phyloP scores from a whole-genome alignment of 2,888 invertebrate genomes.

The Catonia carolina region DNA sequence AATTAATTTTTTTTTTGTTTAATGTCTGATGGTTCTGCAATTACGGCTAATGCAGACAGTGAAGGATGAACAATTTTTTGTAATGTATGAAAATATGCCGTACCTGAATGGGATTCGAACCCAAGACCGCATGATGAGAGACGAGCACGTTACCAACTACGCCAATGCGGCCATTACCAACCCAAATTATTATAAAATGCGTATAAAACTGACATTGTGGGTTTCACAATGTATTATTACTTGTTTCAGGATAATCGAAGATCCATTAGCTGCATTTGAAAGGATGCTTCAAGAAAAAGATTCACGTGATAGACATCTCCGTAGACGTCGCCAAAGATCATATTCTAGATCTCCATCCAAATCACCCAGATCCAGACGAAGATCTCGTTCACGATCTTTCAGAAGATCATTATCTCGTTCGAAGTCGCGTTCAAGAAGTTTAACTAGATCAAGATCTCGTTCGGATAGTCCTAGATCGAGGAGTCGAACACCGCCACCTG shows the following conservation, averaged over 20 bases:
- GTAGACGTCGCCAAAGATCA: conserved; percentile 31
- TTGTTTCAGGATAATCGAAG: conserved; percentile 61
- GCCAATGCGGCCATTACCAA: too few relatives aligned
- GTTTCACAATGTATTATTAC: background rate
- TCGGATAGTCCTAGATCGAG: conserved; percentile 5
- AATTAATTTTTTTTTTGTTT: too few relatives aligned
- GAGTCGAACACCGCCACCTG: conserved; percentile 9
- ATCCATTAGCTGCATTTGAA: conserved; percentile 81
- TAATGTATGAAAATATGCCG: too few relatives aligned
- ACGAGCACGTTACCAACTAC: too few relatives aligned
- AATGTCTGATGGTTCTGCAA: too few relatives aligned
- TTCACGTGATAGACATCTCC: conserved; percentile 38
- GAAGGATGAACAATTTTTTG: too few relatives aligned
- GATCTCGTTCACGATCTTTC: conserved; percentile 38
- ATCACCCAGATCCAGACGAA: conserved; percentile 37
- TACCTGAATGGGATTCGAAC: too few relatives aligned
- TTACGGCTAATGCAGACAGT: too few relatives aligned
- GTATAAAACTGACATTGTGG: too few relatives aligned
- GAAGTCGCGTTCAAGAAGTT: conserved; percentile 40
- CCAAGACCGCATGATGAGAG: too few relatives aligned
- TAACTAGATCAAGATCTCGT: conserved; percentile 32
- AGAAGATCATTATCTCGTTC: conserved; percentile 40
- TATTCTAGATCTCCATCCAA: conserved; percentile 35
- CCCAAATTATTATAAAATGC: too few relatives aligned
- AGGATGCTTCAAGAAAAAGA: conserved; percentile 80